Conservation (phyloP, 2,888 invertebrate genomes). For the Baccha elongata region DNA sequence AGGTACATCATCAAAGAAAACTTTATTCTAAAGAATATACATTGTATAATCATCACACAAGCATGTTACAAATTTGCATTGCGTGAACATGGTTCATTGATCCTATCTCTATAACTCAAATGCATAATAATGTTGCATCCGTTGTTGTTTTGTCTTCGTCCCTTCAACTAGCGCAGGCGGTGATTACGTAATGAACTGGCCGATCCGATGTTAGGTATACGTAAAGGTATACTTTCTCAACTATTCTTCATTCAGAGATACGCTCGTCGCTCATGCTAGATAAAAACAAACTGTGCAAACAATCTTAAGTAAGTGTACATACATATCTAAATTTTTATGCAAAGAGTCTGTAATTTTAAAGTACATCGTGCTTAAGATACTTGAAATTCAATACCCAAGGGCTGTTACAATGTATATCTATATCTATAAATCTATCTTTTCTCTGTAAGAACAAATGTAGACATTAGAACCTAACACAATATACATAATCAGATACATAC, state of each 20-base stretch:
- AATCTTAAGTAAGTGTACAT: slow-evolving; percentile 37
- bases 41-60: slow-evolving; percentile 62
- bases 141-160: slow-evolving; percentile 21
- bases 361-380: slow-evolving; percentile 63
- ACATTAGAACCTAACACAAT: slow-evolving; percentile 66
- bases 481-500: slow-evolving; percentile 54
- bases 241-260: slow-evolving; percentile 23
- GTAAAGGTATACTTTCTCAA: not conserved
- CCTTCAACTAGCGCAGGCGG: slow-evolving; percentile 18
- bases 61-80: slow-evolving; percentile 66
- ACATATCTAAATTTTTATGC: too few species aligned
- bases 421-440: slow-evolving; percentile 20
- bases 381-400: slow-evolving; percentile 67
- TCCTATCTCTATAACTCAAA: slow-evolving; percentile 51
- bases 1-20: not conserved
- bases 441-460: slow-evolving; percentile 67
- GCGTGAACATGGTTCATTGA: slow-evolving; percentile 65
- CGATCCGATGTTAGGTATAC: not conserved
- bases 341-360: slow-evolving; percentile 66
- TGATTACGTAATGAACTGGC: slow-evolving; percentile 55
- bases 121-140: slow-evolving; percentile 15
- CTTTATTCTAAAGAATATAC: slow-evolving; percentile 25
- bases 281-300: slow-evolving; percentile 50
- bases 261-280: not conserved
- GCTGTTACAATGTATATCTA: slow-evolving; percentile 30